Percentiles rank a stretch among this genome's conserved stretches.
Conservation (phyloP, 2,888 invertebrate genomes). For the Cosmorhoe ocellata region DNA sequence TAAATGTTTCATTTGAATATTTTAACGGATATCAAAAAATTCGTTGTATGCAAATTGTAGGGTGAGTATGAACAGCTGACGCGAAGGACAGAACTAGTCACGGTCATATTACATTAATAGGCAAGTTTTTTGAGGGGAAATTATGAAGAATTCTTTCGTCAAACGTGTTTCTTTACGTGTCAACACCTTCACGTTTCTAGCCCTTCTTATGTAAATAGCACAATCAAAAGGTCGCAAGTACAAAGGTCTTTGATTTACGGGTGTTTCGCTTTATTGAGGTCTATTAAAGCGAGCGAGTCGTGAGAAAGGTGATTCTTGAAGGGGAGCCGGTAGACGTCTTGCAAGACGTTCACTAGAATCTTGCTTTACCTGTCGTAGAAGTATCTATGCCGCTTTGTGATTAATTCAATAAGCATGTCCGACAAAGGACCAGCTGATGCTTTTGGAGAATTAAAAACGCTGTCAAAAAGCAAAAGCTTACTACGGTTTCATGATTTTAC, state of each 20-base stretch:
- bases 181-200: slow-evolving; percentile 79
- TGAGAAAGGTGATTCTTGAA: slow-evolving; percentile 68
- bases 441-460: slow-evolving; percentile 20
- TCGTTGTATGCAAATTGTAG: slow-evolving; percentile 40
- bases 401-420: slow-evolving; percentile 30
- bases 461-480: too few species aligned
- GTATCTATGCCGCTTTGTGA: slow-evolving; percentile 29
- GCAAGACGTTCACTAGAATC: slow-evolving; percentile 50
- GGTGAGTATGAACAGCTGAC: slow-evolving; percentile 55
- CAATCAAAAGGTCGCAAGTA: slow-evolving; percentile 68
- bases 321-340: slow-evolving; percentile 58
- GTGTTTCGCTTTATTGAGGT: slow-evolving; percentile 69
- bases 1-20: slow-evolving; percentile 33
- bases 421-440: slow-evolving; percentile 33
- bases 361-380: slow-evolving; percentile 32
- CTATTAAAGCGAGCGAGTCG: slow-evolving; percentile 72
- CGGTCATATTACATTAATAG: slow-evolving; percentile 50
- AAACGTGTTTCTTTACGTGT: slow-evolving; percentile 72
- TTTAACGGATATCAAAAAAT: slow-evolving; percentile 36
- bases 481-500: too few species aligned
- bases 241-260: slow-evolving; percentile 77
- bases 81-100: slow-evolving; percentile 54
- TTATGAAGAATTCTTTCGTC: slow-evolving; percentile 37
- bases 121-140: slow-evolving; percentile 38
- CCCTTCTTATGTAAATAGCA: slow-evolving; percentile 74